Base-by-base conservation (phyloP, 2,113 vertebrate species). In the Diadophis punctatus region DNA sequence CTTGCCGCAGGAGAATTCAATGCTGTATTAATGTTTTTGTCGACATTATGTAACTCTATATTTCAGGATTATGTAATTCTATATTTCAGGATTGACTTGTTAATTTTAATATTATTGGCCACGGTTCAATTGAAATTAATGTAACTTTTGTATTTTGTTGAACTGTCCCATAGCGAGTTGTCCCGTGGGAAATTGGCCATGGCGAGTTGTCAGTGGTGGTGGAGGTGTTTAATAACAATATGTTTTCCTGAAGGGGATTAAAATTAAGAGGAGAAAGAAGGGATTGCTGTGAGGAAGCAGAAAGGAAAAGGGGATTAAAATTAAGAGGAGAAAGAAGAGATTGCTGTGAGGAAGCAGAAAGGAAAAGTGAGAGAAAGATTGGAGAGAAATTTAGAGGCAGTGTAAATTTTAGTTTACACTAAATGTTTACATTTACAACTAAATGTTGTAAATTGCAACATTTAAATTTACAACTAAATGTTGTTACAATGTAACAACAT, bases 131-230 rank as follows among this genome's bases (percentile, higher is more conserved):
- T 68, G 30, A 34, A 34, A 34, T 34, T 68, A 68, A 68, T 68
- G 34, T 68, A 68, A 34, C 63, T 68, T 68, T 68, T 18, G 30
- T 18, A 68, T 68, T 55, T n/a, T 68, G 30, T 34, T 68, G 30
- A 68, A 34, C 16, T 34, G 60, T 68, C 30, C 60, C 60, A 68
- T 4, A 16, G 27, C 0, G 4, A n/a, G 30, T n/a, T n/a, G 60
- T n/a, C 60, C 63, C 0, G 0, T 1, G 1, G 12, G 11, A 68
- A 34, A 16, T 16, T 14, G 30, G 12, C 63, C 10, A 16, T 0
- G 14, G 63, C 4, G 0, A 68, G 30, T 68, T 68, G 74, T 39
- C 7, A 0, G 16, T 80, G 16, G n/a, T 8, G n/a, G 7, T 80
- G 18, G 8, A 22, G 2, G 18, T 39, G 8, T 80, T 80, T 80